Evolutionary conservation across 2,797 vertebrate genomes (phyloP), one percentile per base, ranked within the genome.

Genomic region (Bradypus variegatus): DNA sequence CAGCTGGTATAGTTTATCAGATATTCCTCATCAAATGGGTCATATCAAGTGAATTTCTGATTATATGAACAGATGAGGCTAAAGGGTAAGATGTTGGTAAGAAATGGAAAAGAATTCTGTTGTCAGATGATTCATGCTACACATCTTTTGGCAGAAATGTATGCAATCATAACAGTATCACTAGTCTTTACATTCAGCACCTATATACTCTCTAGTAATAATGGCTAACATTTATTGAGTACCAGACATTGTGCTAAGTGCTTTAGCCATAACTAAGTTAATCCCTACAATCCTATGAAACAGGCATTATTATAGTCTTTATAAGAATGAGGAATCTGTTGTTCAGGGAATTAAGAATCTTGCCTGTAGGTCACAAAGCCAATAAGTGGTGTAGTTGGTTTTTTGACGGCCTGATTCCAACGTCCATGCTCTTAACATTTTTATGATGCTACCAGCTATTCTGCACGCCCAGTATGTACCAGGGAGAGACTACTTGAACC

Each of bases 61-160:
- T 91, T 92, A 70, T 89, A 79, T 55, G 38, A 93, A 92, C 65
- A 94, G 62, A 94, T 58, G 38, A 91, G 89, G 91, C 53, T 36
- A 88, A 73, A 87, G n/a, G 53, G 29, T 55, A 91, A 86, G 73
- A 77, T 31, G 91, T 91, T 82, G 76, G 48, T n/a, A 90, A 89
- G 85, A 92, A 93, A 64, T 29, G 33, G 55, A 76, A 90, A 50
- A 87, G 38, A 88, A 90, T 87, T 64, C 81, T 89, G 19, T 50
- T 84, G 41, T 76, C 41, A 81, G 69, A 77, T 82, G 67, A 76
- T 76, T 81, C 86, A 83, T 19, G n/a, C 33, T 53, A 72, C 41
- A 62, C 2, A 76, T 73, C 41, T 75, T 48, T 50, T 62, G 9
- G 23, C 73, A 85, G 87, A 81, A 83, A 93, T 5, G 55, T 14